These are phyloP conservation scores for Sebastes miniatus DNA, from an alignment of 2,797 vertebrate genomes.

Conservation along the genomic window DNA sequence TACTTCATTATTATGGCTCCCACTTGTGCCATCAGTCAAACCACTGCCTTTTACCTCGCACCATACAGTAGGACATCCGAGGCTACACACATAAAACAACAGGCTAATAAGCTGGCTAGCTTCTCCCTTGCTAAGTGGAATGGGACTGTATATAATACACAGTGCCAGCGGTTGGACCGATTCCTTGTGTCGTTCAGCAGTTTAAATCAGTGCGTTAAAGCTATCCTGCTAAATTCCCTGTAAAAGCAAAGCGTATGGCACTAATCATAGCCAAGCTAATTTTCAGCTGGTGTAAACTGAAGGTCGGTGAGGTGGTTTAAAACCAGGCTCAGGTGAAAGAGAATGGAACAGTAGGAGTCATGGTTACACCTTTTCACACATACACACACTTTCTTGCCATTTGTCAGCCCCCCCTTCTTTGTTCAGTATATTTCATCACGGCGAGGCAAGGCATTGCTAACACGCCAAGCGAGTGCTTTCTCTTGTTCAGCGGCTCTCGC, in stretches of 20 bases:
- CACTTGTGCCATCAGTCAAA: conserved; percentile 51
- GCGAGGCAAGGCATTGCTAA: conserved; percentile 43
- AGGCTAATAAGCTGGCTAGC: conserved; percentile 34
- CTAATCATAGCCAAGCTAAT: background rate
- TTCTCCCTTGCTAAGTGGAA: background rate
- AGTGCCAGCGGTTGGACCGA: background rate
- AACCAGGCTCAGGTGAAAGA: background rate
- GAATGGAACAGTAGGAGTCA: conserved; percentile 3
- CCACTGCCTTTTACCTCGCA: conserved; percentile 28
- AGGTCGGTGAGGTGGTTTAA: background rate
- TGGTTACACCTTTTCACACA: background rate
- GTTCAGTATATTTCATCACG: conserved; percentile 63
- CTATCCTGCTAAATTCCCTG: background rate
- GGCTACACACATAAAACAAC: conserved; percentile 52
- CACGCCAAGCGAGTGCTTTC: conserved; percentile 59
- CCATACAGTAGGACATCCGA: conserved; percentile 12
- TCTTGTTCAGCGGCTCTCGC: conserved; percentile 59
- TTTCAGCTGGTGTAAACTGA: background rate
- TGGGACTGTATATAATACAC: background rate
- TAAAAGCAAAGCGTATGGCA: background rate
- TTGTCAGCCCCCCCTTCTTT: conserved; percentile 34
- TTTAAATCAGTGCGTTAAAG: background rate
- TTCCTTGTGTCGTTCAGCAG: background rate
- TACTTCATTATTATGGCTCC: conserved; percentile 61
- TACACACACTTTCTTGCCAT: conserved; percentile 19